Conservation (phyloP, 2,888 invertebrate species). For the Epistrophella euchroma region DNA sequence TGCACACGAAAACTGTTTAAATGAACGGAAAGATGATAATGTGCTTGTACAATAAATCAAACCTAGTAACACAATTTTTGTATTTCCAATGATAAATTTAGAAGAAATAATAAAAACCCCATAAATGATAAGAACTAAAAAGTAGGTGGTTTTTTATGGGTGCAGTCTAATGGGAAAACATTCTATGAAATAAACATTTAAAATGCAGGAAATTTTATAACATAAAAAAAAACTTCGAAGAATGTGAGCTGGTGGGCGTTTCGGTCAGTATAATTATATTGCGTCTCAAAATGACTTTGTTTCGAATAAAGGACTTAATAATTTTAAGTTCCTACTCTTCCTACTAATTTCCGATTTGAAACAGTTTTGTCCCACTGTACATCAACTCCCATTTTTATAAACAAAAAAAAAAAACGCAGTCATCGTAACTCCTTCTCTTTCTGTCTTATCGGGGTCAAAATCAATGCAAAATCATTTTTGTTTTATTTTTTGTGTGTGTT, state of each 20-base stretch:
- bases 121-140: not conserved
- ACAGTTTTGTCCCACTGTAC: conserved; percentile 1
- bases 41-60: too few relatives aligned
- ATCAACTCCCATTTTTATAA: conserved; percentile 3
- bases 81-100: too few relatives aligned
- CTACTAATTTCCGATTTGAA: not conserved
- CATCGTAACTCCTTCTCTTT: conserved; percentile 23
- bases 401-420: conserved; percentile 7
- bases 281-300: not conserved
- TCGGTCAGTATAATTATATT: not conserved
- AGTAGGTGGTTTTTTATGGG: not conserved
- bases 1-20: too few relatives aligned
- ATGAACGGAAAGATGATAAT: too few relatives aligned
- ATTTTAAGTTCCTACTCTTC: not conserved
- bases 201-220: not conserved
- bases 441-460: conserved; percentile 57
- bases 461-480: conserved; percentile 60
- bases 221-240: not conserved
- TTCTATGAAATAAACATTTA: not conserved
- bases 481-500: conserved; percentile 9
- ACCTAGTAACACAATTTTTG: too few relatives aligned
- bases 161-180: not conserved
- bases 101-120: not conserved
- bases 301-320: not conserved
- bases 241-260: not conserved